These are phyloP conservation scores for Parnassius glacialis DNA, from an alignment of 2,888 invertebrate species.

Conservation along the genomic window DNA sequence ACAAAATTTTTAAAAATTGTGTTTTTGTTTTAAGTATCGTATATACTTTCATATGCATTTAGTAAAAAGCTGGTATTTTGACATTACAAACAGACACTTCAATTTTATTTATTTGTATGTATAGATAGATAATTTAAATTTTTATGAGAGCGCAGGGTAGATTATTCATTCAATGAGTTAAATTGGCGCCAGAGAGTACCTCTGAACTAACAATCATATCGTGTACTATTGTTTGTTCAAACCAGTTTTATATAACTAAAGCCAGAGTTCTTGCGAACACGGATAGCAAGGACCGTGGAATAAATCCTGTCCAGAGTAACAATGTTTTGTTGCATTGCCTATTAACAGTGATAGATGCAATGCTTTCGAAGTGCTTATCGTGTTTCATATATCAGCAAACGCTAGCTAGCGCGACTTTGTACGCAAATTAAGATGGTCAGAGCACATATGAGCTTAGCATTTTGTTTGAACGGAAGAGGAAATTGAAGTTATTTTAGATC, in stretches of 20 bases:
- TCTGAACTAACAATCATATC: slow-evolving; percentile 18
- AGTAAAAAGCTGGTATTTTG: too few relatives aligned
- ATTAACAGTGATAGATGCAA: slow-evolving; percentile 27
- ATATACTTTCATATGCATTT: too few relatives aligned
- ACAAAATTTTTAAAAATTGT: too few relatives aligned
- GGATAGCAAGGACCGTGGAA: slow-evolving; percentile 20
- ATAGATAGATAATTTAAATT: not conserved
- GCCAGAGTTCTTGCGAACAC: slow-evolving; percentile 17
- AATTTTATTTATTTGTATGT: too few relatives aligned
- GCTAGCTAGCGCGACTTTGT: slow-evolving; percentile 8
- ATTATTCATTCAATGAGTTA: slow-evolving; percentile 27
- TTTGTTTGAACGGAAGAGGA: slow-evolving; percentile 25
- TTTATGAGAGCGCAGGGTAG: slow-evolving; percentile 5
- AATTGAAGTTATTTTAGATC: slow-evolving; percentile 19
- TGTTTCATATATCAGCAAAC: slow-evolving; percentile 17
- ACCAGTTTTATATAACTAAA: slow-evolving; percentile 23
- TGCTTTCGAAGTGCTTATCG: slow-evolving; percentile 24
- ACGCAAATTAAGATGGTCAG: slow-evolving; percentile 14
- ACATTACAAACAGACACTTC: too few relatives aligned
- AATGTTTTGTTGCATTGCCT: slow-evolving; percentile 27
- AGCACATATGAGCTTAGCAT: slow-evolving; percentile 6
- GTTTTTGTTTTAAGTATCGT: too few relatives aligned
- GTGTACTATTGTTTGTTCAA: slow-evolving; percentile 26
- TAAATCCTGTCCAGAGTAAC: slow-evolving; percentile 26
- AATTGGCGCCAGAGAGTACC: slow-evolving; percentile 24